These are phyloP conservation scores for Chondrilla cf. caribensis DNA, from an alignment of 37 sponge, comb jelly and placozoan species.

Conservation along the genomic window DNA sequence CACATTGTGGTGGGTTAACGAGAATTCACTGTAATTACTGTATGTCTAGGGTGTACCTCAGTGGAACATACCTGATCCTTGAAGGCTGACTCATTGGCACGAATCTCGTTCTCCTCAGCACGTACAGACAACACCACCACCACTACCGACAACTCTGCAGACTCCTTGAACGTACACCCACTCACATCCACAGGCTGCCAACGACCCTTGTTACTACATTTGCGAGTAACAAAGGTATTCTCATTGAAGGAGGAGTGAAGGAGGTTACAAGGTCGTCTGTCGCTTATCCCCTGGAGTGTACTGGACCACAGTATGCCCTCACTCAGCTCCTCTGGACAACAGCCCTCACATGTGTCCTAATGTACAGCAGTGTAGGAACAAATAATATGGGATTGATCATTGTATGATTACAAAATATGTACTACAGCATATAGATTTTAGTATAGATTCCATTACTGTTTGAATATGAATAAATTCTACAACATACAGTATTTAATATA, in stretches of 20 bases:
- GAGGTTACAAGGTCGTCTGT: background rate
- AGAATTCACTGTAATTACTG: no score
- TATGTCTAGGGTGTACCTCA: no score
- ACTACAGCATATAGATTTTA: no score
- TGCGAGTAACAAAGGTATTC: background rate
- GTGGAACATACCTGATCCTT: background rate
- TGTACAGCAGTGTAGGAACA: no score
- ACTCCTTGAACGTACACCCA: background rate
- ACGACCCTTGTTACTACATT: background rate
- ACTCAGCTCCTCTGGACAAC: background rate
- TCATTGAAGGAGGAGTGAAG: background rate
- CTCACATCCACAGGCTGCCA: constrained; percentile 11
- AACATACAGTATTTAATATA: no score
- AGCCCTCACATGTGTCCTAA: background rate
- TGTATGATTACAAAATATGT: no score
- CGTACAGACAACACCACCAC: background rate
- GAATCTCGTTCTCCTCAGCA: background rate
- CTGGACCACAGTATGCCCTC: background rate
- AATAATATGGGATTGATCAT: no score
- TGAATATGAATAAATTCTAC: no score
- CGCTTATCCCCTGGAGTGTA: background rate
- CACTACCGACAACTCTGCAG: background rate
- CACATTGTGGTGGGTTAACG: no score
- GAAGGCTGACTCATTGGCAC: background rate
- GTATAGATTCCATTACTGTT: no score